Base-by-base conservation (phyloP, 2,797 vertebrate species). In the Sciurus carolinensis region DNA sequence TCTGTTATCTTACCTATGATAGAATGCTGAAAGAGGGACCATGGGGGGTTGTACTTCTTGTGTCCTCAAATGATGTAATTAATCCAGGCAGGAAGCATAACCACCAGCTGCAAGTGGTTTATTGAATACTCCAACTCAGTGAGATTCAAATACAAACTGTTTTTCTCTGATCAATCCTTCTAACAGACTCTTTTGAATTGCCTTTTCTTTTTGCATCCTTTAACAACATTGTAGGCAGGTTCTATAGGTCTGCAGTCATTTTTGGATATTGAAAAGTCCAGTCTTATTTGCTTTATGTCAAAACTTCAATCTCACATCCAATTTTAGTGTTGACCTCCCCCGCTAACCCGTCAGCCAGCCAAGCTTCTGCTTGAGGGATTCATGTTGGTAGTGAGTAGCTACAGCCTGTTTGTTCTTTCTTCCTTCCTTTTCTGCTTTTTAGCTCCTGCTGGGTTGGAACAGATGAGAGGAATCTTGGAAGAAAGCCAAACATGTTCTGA, bases 271-370 rank as follows among this genome's bases (percentile, higher is more conserved):
- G 44, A 94, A 91, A 95, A 80, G 22, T 75, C 14, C 18, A 76
- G 39, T 44, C 39, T 88, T 83, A 57, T 28, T 39, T 92, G 64
- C 28, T 95, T 66, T 92, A 8, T 75, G 22, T 73, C 87, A 66
- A 91, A 92, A 94, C 36, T 89, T 94, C n/a, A 94, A 22, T 86
- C 52, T 92, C 64, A 89, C 69, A 86, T 89, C 33, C 39, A 89
- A 13, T 89, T 87, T 92, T 77, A 83, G 24, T 77, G n/a, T 7
- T 77, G 54, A 57, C 13, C 20, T 85, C 36, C 30, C 87, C 9
- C 20, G 57, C 26, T 79, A 50, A 84, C 57, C 59, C 14, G 13
- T 67, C 20, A 87, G 87, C 24, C 15, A 75, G 42, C 18, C 62
- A 64, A 44, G 18, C 13, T 13, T 67, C 62, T 76, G 36, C 28